These are phyloP conservation scores for Nannoperca obscura DNA, from an alignment of 2,797 vertebrate genomes.

Conservation along the genomic window DNA sequence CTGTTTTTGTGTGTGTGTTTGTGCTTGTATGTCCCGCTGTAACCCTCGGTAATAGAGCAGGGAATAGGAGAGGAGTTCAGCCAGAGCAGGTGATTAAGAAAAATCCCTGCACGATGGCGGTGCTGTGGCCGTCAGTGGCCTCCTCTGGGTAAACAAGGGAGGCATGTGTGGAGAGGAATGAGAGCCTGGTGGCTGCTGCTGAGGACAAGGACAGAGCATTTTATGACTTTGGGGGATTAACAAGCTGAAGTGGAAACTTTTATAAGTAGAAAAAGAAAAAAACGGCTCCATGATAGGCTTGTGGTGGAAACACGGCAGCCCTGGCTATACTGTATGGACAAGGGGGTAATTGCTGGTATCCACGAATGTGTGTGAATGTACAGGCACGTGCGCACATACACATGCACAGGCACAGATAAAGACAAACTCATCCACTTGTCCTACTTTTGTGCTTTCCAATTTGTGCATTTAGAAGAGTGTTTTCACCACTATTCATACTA, in stretches of 20 bases:
- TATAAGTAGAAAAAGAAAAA: constrained; percentile 72
- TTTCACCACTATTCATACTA: not conserved
- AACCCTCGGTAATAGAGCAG: constrained; percentile 76
- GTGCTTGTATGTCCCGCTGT: constrained; percentile 66
- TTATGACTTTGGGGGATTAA: constrained; percentile 82
- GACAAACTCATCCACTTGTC: constrained; percentile 8
- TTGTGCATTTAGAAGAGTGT: not conserved
- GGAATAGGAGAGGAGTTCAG: constrained; percentile 77
- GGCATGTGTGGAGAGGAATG: constrained; percentile 66
- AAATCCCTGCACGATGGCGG: constrained; percentile 82
- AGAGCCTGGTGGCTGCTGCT: constrained; percentile 69
- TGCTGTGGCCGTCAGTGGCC: constrained; percentile 64
- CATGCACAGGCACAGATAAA: constrained; percentile 25
- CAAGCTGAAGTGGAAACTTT: constrained; percentile 77
- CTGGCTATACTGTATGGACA: constrained; percentile 25
- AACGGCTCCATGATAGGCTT: constrained; percentile 52
- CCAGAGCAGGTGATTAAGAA: constrained; percentile 80
- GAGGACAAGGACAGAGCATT: constrained; percentile 79
- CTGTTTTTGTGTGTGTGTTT: constrained; percentile 43
- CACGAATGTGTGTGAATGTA: constrained; percentile 29
- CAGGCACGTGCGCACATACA: not conserved
- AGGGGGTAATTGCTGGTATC: constrained; percentile 36
- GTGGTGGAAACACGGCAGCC: constrained; percentile 46
- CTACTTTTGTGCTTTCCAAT: not conserved
- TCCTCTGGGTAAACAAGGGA: constrained; percentile 79